phyloP scores from a whole-genome alignment of 2,797 vertebrate species.

The Octomys mimax region DNA sequence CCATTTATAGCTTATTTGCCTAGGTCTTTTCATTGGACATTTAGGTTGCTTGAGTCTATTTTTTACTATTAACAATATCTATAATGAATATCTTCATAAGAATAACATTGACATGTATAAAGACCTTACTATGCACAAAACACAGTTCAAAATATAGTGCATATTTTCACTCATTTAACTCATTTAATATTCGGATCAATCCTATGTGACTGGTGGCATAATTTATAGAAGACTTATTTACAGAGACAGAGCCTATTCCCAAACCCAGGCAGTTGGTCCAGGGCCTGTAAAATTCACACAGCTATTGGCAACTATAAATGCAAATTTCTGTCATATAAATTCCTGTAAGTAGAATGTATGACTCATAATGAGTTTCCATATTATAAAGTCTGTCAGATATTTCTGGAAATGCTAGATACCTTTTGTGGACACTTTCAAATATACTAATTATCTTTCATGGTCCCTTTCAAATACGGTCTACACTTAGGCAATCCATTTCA shows the following conservation, averaged over 20 bases:
- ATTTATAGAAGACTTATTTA: not conserved
- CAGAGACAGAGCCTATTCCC: not conserved
- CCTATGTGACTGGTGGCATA: not conserved
- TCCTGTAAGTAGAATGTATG: not conserved
- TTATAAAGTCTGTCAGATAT: not conserved
- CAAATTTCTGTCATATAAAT: conserved; percentile 28
- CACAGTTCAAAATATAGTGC: not conserved
- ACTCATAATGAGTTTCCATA: not conserved
- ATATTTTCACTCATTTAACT: not conserved
- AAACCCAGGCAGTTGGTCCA: not conserved
- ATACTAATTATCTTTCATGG: not conserved
- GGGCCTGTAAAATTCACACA: not conserved
- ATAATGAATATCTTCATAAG: not conserved
- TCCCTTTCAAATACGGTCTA: not conserved
- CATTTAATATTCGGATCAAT: not conserved
- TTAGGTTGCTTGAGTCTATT: conserved; percentile 44
- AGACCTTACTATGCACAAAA: not conserved
- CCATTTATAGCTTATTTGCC: not conserved
- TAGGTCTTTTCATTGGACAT: not conserved
- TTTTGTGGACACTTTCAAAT: conserved; percentile 5
- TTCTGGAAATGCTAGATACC: not conserved
- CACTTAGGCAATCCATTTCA: not conserved
- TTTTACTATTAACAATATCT: not conserved
- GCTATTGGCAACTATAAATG: not conserved
- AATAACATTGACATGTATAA: not conserved